Evolutionary conservation across 2,888 invertebrate species (phyloP), one percentile per base, ranked within the genome.

Genomic region (Mythimna lalbum): DNA sequence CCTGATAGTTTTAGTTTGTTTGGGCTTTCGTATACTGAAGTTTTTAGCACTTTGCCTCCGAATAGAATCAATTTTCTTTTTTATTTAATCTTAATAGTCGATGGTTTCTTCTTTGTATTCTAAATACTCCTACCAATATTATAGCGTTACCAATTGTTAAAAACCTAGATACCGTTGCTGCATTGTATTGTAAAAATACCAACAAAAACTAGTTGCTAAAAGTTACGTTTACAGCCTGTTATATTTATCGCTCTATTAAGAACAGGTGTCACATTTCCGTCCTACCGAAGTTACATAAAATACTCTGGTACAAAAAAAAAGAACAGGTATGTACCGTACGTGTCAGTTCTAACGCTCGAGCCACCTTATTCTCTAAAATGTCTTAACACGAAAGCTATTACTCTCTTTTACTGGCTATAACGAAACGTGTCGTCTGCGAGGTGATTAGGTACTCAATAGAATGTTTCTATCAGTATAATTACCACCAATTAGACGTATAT

Each of bases 381-480:
- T 63, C 43, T 74, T 49, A 27, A 55, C 47, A 47, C n/a, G 27
- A 55, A 49, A n/a, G n/a, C 19, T 50, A 59, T 59, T 27, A 50
- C 55, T 59, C 36, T 56, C 36, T 79, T 69, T 63, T 60, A 74
- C 53, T 10, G 19, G 27, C 4, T 23, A 52, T 52, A 63, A 66
- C 50, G 47, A 52, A 55, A 68, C 57, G 62, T 67, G 70, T 55
- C 36, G 36, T 33, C 52, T 49, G 50, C 60, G 69, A 61, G 63
- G 75, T 67, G 50, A 57, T 74, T 36, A 31, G 43, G 57, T 65
- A 63, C 80, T 63, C 27, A 9, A 47, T 71, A 75, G 55, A 71
- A 76, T 81, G 60, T 78, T 78, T 78, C 55, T 78, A 80, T 75
- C 78, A 63, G 67, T 71, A 67, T 81, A 81, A 81, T 81, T 81